Evolutionary conservation across 2,113 vertebrate species (phyloP), one percentile per base, ranked within the genome.

Genomic region (Anarrhichthys ocellatus): DNA sequence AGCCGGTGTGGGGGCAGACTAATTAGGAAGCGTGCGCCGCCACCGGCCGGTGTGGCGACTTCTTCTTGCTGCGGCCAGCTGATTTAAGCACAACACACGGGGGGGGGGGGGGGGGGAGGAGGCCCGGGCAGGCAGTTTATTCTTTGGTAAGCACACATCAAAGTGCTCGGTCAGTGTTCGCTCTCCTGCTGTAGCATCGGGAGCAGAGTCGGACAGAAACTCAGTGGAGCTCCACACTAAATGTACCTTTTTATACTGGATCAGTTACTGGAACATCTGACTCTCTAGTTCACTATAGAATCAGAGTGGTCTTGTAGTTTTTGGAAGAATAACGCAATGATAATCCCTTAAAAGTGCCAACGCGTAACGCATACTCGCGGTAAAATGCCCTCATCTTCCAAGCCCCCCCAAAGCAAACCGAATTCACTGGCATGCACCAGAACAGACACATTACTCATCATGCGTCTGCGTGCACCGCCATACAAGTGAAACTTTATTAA

Each of bases 1-100:
- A 63, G 87, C 67, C 85, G 78, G 86, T 85, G 80, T 79, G 87
- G 86, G 81, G 81, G 87, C 78, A 80, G 87, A 73, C 90, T 92
- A 93, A 94, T 92, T 91, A 90, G 93, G 69, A 84, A 67, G 67
- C 65, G 89, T 85, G 80, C 10, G 38, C 76, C 15, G 78, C 79
- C 59, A 64, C 78, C 18, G 87, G 91, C 90, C 85, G 81, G 54
- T 86, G 74, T 59, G 87, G 87, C 22, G 85, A 84, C 90, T 89
- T 68, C 58, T 76, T 85, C 88, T 89, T 29, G 77, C 78, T 79
- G 70, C 0, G 86, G 74, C 71, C 61, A 70, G 82, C 78, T 85
- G 83, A 89, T 83, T 84, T 72, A 64, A 90, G 83, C 76, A 81
- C 76, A 83, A 81, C 82, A 64, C 88, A 76, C 78, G 13, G 18